Evolutionary conservation across 2,888 invertebrate species (phyloP), one percentile per base, ranked within the genome.

Genomic region (Nomada ferruginata): DNA sequence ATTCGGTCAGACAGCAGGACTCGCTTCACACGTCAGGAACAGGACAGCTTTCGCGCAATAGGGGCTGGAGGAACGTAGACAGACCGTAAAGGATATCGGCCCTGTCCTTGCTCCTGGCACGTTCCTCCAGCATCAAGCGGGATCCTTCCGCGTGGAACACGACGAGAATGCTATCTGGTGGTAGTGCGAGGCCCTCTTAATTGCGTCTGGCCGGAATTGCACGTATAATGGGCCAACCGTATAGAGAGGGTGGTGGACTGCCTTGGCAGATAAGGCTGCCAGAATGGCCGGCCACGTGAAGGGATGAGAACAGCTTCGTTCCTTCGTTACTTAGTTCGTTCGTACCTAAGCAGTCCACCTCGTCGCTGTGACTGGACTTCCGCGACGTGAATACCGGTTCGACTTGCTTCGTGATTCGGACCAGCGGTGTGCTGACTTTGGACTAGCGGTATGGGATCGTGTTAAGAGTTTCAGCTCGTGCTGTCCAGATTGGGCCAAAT

Each of bases 201-300:
- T 87, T 87, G 85, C 85, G 84, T 87, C 87, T 87, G 87, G 80
- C 71, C 84, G 77, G 76, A 68, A 74, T 79, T 79, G 84, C 84
- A 77, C 85, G 79, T 87, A 85, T 87, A 87, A 87, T 77, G 78
- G 85, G 76, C 66, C 68, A 76, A 81, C 74, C 50, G 72, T 60
- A 55, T 66, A 13, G 65, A 50, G 69, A 50, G 61, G 29, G 47
- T 29, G 64, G 75, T 74, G 75, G 72, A 61, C 74, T 77, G 83
- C 82, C 83, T 74, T 73, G 79, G 79, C 75, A 79, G 87, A 87
- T 87, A 87, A 87, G 87, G 78, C 78, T 87, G 75, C 74, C 72
- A 82, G 79, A 84, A 84, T 82, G 66, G 64, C 64, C 72, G 47
- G 57, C 57, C 44, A 50, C 20, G 59, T 18, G 64, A 29, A 36